Conservation (phyloP, 37 sponge, comb jelly and placozoan genomes). For the Corticium candelabrum region DNA sequence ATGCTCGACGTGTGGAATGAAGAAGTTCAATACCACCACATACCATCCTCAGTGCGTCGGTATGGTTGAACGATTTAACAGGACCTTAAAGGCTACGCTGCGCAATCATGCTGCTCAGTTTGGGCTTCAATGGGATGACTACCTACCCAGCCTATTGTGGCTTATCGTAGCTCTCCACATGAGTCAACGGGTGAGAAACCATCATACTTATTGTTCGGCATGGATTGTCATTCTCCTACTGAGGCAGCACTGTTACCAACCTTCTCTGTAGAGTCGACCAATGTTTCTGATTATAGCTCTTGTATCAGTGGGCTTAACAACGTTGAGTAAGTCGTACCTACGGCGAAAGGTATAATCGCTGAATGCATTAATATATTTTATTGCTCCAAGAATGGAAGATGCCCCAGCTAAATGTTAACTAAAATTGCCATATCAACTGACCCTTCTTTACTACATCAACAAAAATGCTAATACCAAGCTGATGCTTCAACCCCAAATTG, state of each 20-base stretch:
- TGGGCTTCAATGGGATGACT: constrained; percentile 20
- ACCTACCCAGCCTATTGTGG: constrained; percentile 17
- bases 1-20: too few species aligned
- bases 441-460: too few species aligned
- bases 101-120: constrained; percentile 18
- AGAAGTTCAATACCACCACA: too few species aligned
- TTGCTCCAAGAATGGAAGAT: too few species aligned
- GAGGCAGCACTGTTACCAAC: constrained; percentile 25
- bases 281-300: too few species aligned
- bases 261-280: too few species aligned
- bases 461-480: too few species aligned
- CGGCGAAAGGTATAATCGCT: too few species aligned
- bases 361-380: too few species aligned
- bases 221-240: constrained; percentile 17
- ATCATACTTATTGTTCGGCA: constrained; percentile 32
- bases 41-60: constrained; percentile 18
- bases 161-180: constrained; percentile 22
- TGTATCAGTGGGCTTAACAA: neutral
- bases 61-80: constrained; percentile 27
- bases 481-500: too few species aligned
- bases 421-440: too few species aligned
- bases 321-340: neutral
- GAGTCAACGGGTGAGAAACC: constrained; percentile 23
- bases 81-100: constrained; percentile 25
- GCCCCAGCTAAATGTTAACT: too few species aligned